Base-by-base conservation (phyloP, 2,888 invertebrate genomes). In the Cheilosia pagana region DNA sequence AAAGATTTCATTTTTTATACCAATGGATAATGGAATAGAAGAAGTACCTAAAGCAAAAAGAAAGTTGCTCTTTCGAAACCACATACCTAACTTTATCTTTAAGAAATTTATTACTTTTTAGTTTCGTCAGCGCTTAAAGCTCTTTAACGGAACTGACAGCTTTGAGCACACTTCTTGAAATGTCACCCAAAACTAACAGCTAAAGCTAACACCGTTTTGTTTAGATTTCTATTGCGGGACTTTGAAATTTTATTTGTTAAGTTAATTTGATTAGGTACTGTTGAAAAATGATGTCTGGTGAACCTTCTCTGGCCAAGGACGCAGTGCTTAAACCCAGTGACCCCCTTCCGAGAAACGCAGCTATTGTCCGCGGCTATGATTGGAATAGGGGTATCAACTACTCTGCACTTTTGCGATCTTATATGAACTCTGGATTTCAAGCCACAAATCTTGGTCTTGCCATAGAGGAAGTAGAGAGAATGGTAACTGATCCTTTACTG, bases 361-460 rank as follows among this genome's bases (percentile, higher is more conserved):
- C 95, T 0, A 93, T 92, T 71, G 96, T 97, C 0, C 91, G 93
- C 86, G 99, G 99, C 4, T 99, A 98, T 92, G 97, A 99, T 90
- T 99, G 98, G 94, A 98, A 98, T 91, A 93, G 95, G 87, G 96
- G 98, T 55, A 92, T 98, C 7, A 94, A 99, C 91, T 98, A 98
- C 91, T 94, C 96, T 87, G 94, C 95, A 88, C 92, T 99, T 70
- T 93, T 99, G 52, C 93, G 95, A 87, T 95, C 96, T 31, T 99
- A 96, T 91, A 91, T 93, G 35, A 93, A 94, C 74, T 96, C 96
- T 21, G 99, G 99, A n/a, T 99, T 99, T 92, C 99, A 99, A 93
- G 98, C 99, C 0, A 98, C 98, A 0, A 98, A 96, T 93, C 96
- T 99, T 90, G 98, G 98, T 0, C 92, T 95, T 88, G 98, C 98